Conservation (phyloP, 2,888 invertebrate genomes). For the Drosophila paramelanica region DNA sequence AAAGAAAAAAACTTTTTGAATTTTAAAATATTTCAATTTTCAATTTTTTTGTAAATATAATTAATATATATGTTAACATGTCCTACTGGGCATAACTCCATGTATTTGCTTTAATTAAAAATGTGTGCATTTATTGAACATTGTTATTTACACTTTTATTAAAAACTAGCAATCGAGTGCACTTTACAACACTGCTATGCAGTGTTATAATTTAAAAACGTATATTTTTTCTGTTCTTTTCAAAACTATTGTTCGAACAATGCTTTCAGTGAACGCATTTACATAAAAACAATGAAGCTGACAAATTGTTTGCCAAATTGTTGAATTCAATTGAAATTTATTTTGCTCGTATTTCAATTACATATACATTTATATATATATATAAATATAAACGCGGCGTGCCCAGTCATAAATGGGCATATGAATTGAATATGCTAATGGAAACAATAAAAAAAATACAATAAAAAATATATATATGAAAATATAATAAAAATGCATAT, state of each 20-base stretch:
- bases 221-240: background rate
- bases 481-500: conserved; percentile 1
- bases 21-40: too few species aligned
- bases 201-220: too few species aligned
- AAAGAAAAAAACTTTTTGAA: too few species aligned
- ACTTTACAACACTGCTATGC: conserved; percentile 3
- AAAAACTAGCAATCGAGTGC: too few species aligned
- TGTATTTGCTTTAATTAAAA: background rate
- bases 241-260: background rate
- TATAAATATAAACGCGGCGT: background rate
- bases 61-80: background rate
- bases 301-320: conserved; percentile 20
- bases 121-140: background rate
- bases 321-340: conserved; percentile 13
- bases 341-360: conserved; percentile 28
- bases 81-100: background rate
- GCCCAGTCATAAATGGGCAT: conserved; percentile 10
- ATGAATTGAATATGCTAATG: conserved; percentile 29
- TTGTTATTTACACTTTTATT: background rate
- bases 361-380: conserved; percentile 1
- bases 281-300: conserved; percentile 13
- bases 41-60: too few species aligned
- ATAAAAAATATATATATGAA: background rate
- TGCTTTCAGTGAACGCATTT: conserved; percentile 5
- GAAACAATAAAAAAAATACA: conserved; percentile 4